Evolutionary conservation across 2,888 invertebrate species (phyloP), one percentile per base, ranked within the genome.

Genomic region (Hemaris fuciformis): DNA sequence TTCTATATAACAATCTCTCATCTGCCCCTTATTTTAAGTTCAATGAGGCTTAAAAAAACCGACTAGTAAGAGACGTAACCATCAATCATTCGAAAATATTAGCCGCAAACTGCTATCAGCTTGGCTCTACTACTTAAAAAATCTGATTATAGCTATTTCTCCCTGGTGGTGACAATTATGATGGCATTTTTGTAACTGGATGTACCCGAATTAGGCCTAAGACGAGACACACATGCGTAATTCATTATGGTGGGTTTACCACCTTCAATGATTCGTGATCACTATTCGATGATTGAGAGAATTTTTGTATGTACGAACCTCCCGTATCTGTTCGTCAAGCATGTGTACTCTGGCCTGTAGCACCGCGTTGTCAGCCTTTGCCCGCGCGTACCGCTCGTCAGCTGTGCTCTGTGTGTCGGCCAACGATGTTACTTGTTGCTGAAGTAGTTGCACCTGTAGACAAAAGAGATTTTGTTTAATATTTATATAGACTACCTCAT

Each of bases 301-400:
- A 56, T 53, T 13, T 38, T n/a, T 34, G n/a, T n/a, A 23, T 59
- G 18, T 18, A 59, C 67, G 59, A 60, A 89, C 89, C 84, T 98
- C 98, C 77, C 97, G 93, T 56, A 97, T 93, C 83, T 96, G 96
- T 84, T 98, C 98, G 83, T 99, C 99, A 69, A 99, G 94, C 95
- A 97, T 97, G 79, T 97, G 96, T 70, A 98, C 96, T 74, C 98
- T 94, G 42, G 98, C 97, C 81, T 98, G 97, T 43, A 98, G 94
- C 62, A 97, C 96, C 1, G 98, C 97, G 94, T 98, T 98, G 88
- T 98, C 98, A 63, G 98, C 96, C 89, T 98, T 98, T 62, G 96
- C 97, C 76, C 97, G 94, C 61, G 96, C 95, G 85, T 98, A 98
- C 70, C 97, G 94, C 86, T 98, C 97, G 84, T 98, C 98, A 7